These are phyloP conservation scores for Saguinus imperator DNA, from an alignment of 2,113 vertebrate genomes.

Conservation along the genomic window DNA sequence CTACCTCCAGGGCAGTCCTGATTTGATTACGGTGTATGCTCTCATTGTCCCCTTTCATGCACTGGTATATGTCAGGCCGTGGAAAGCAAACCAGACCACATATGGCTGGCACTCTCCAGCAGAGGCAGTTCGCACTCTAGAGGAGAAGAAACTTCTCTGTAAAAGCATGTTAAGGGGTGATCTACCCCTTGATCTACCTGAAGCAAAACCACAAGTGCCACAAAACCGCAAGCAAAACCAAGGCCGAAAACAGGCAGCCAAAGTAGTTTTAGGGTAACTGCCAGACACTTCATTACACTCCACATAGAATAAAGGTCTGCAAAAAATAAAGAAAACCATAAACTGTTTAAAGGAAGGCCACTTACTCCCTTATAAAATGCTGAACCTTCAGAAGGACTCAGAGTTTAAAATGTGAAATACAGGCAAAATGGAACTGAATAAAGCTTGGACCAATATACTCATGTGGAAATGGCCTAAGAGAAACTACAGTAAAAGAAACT, in stretches of 20 bases:
- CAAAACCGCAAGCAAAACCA: background rate
- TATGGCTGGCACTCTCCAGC: background rate
- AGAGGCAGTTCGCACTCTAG: background rate
- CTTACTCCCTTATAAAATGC: background rate
- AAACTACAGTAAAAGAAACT: background rate
- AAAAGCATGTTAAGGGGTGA: background rate
- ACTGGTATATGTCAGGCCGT: background rate
- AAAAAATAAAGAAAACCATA: background rate
- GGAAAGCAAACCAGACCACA: background rate
- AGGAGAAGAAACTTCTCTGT: background rate
- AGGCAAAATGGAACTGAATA: constrained; percentile 8
- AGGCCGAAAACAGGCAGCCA: background rate
- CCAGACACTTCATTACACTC: background rate
- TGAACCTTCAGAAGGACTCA: background rate
- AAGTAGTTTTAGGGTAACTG: background rate
- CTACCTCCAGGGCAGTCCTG: background rate
- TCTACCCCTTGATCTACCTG: background rate
- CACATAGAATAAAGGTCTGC: background rate
- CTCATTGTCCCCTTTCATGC: background rate
- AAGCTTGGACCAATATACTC: background rate
- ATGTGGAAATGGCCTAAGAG: background rate
- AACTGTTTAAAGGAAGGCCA: background rate
- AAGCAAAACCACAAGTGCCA: background rate
- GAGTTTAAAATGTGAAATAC: background rate
- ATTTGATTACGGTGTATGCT: background rate